These are phyloP conservation scores for Hydropotes inermis DNA, from an alignment of 2,113 vertebrate genomes.

Conservation along the genomic window DNA sequence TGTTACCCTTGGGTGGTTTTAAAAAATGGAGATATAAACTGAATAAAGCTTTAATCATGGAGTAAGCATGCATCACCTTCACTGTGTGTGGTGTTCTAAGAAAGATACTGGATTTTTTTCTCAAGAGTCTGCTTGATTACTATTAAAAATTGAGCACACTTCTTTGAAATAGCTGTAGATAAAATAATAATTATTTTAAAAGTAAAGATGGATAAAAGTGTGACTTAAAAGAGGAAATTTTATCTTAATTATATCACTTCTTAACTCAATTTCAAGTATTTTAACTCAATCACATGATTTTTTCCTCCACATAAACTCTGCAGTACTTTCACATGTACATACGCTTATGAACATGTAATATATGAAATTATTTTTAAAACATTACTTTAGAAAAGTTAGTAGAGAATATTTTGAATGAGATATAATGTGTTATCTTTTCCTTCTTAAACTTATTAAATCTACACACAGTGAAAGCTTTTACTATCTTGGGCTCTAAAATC, in stretches of 20 bases:
- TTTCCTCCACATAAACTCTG: background rate
- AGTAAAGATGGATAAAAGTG: background rate
- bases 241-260: background rate
- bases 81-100: background rate
- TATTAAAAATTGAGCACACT: background rate
- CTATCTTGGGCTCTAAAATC: background rate
- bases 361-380: background rate
- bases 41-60: background rate
- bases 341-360: background rate
- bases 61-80: background rate
- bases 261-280: background rate
- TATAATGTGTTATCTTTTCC: background rate
- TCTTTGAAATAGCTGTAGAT: background rate
- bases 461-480: background rate
- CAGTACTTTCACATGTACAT: background rate
- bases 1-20: background rate
- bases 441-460: background rate
- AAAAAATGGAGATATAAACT: background rate
- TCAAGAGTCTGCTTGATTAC: background rate
- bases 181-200: background rate
- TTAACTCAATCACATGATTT: background rate
- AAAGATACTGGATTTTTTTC: background rate
- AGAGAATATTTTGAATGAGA: background rate
- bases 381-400: background rate
- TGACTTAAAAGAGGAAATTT: background rate